These are phyloP conservation scores for Polydrusus tereticollis DNA, from an alignment of 2,888 invertebrate species.

Conservation along the genomic window DNA sequence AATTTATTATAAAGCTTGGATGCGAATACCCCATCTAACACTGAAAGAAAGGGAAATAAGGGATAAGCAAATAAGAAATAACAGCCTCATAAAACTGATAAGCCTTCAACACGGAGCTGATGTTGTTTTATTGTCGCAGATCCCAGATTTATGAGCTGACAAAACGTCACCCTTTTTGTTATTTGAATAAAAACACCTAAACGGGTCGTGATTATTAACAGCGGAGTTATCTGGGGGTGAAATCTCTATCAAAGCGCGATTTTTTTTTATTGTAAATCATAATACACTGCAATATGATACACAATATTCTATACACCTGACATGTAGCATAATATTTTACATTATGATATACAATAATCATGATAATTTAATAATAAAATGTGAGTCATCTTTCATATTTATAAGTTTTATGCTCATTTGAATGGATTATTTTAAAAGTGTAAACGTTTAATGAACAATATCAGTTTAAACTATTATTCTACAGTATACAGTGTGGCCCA, in stretches of 20 bases:
- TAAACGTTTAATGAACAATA: neutral
- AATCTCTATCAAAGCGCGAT: neutral
- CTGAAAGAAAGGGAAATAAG: neutral
- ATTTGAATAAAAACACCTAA: constrained; percentile 7
- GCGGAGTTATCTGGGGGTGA: neutral
- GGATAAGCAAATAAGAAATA: constrained; percentile 16
- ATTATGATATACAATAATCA: too few species aligned
- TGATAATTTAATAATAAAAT: too few species aligned
- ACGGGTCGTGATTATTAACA: neutral
- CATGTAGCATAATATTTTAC: too few species aligned
- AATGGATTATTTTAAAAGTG: too few species aligned
- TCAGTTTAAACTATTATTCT: neutral
- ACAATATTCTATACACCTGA: too few species aligned
- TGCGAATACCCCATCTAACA: neutral
- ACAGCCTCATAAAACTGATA: constrained; percentile 5
- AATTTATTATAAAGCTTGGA: neutral
- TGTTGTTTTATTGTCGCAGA: constrained; percentile 6
- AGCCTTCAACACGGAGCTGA: neutral
- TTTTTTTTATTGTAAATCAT: neutral
- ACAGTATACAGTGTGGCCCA: too few species aligned
- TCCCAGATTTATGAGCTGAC: constrained; percentile 11
- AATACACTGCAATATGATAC: too few species aligned
- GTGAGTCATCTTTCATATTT: neutral
- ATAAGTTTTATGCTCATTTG: neutral
- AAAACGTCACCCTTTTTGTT: neutral